Conservation (phyloP, 2,113 vertebrate species). For the Cricetomys ansorgei region DNA sequence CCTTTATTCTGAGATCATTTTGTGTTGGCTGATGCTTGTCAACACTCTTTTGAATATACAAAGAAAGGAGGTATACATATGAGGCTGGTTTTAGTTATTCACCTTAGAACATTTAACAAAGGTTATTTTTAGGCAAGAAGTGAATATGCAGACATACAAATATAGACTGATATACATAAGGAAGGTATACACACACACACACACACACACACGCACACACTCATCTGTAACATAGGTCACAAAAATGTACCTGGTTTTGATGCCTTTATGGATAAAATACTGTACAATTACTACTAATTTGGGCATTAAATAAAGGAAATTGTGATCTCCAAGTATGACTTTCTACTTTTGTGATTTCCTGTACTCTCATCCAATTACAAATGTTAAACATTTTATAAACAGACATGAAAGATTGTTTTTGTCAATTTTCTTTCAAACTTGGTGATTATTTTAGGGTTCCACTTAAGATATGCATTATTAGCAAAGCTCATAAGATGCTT, state of each 20-base stretch:
- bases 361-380: slow-evolving; percentile 60
- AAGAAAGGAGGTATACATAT: slow-evolving; percentile 24
- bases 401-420: slow-evolving; percentile 48
- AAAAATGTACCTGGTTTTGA: slow-evolving; percentile 42
- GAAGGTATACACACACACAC: background rate
- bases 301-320: slow-evolving; percentile 35
- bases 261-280: slow-evolving; percentile 14
- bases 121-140: slow-evolving; percentile 38
- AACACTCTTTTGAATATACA: slow-evolving; percentile 47
- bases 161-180: background rate
- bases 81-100: slow-evolving; percentile 35
- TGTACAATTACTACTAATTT: slow-evolving; percentile 37
- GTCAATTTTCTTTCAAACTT: slow-evolving; percentile 43
- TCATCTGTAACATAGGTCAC: background rate
- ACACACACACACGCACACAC: background rate
- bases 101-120: slow-evolving; percentile 30
- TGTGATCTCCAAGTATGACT: slow-evolving; percentile 54
- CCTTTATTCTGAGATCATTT: slow-evolving; percentile 50
- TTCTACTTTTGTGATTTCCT: slow-evolving; percentile 2
- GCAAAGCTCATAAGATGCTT: slow-evolving; percentile 2
- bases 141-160: background rate
- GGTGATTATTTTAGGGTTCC: slow-evolving; percentile 49
- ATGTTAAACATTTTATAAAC: slow-evolving; percentile 48
- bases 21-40: slow-evolving; percentile 11
- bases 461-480: slow-evolving; percentile 22